phyloP scores from a whole-genome alignment of 2,888 invertebrate genomes.

The Cyclophora albipunctata region DNA sequence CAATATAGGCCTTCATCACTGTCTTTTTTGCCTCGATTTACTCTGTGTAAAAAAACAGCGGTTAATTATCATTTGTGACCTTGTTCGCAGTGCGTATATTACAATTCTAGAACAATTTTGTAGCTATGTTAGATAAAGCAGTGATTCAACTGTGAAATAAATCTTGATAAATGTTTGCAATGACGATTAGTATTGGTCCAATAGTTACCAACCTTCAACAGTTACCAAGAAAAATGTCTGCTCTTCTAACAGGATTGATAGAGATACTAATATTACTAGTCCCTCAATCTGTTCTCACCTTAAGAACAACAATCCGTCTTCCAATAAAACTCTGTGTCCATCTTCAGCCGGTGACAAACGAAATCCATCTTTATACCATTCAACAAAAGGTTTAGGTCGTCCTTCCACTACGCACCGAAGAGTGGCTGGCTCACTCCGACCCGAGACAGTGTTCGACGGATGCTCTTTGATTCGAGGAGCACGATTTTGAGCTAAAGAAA shows the following conservation, averaged over 20 bases:
- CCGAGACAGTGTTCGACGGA: slow-evolving; percentile 96
- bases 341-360: slow-evolving; percentile 86
- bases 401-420: slow-evolving; percentile 98
- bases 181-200: background rate
- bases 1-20: slow-evolving; percentile 97
- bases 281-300: slow-evolving; percentile 41
- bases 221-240: too few species aligned
- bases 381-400: slow-evolving; percentile 90
- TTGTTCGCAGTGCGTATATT: background rate
- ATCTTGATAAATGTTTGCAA: slow-evolving; percentile 3
- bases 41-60: slow-evolving; percentile 60
- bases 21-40: slow-evolving; percentile 95
- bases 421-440: slow-evolving; percentile 97
- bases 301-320: slow-evolving; percentile 95
- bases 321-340: slow-evolving; percentile 91
- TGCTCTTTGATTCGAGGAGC: slow-evolving; percentile 97
- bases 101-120: too few species aligned
- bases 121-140: too few species aligned
- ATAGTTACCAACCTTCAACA: too few species aligned
- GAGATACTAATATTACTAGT: background rate
- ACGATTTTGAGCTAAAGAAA: slow-evolving; percentile 83
- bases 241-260: too few species aligned
- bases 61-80: too few species aligned
- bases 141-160: slow-evolving; percentile 1
- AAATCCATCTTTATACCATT: slow-evolving; percentile 95